Evolutionary conservation across 2,888 invertebrate species (phyloP).

Genomic region (Mesochorus sp.): DNA sequence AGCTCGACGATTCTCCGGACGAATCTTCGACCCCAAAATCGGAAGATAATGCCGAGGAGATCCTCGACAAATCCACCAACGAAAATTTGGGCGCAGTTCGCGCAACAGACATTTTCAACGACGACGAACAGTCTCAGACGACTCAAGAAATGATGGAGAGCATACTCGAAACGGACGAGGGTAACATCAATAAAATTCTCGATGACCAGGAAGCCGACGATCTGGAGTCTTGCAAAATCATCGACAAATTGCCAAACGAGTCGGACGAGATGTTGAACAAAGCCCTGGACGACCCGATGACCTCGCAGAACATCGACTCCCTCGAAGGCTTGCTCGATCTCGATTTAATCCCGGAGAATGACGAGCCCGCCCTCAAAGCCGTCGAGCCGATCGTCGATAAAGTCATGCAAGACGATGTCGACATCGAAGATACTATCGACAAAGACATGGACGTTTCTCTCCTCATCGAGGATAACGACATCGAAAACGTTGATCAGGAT

Average conservation of each 20-base stretch:
- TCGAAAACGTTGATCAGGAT: constrained; percentile 1
- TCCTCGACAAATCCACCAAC: constrained; percentile 19
- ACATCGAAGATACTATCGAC: constrained; percentile 54
- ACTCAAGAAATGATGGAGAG: constrained; percentile 67
- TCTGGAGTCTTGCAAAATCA: constrained; percentile 45
- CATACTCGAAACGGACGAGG: constrained; percentile 62
- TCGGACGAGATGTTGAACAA: constrained; percentile 65
- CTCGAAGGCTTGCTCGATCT: constrained; percentile 68
- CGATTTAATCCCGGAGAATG: constrained; percentile 66
- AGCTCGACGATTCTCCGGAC: constrained; percentile 34
- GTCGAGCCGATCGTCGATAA: constrained; percentile 53
- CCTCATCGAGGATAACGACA: constrained; percentile 63
- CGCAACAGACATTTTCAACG: constrained; percentile 65
- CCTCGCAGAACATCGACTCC: constrained; percentile 66
- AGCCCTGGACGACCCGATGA: constrained; percentile 64
- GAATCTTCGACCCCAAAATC: constrained; percentile 23
- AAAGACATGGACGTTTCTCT: constrained; percentile 67
- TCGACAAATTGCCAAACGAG: constrained; percentile 61
- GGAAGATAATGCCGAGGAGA: constrained; percentile 35
- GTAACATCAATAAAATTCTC: constrained; percentile 67
- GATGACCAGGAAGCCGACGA: constrained; percentile 62
- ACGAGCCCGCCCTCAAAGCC: constrained; percentile 47
- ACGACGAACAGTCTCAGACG: constrained; percentile 64
- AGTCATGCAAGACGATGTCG: constrained; percentile 44
- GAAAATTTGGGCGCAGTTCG: constrained; percentile 31